Evolutionary conservation across 1,140 invertebrate species (phyloP).

Genomic region (Eupristina koningsbergeri): DNA sequence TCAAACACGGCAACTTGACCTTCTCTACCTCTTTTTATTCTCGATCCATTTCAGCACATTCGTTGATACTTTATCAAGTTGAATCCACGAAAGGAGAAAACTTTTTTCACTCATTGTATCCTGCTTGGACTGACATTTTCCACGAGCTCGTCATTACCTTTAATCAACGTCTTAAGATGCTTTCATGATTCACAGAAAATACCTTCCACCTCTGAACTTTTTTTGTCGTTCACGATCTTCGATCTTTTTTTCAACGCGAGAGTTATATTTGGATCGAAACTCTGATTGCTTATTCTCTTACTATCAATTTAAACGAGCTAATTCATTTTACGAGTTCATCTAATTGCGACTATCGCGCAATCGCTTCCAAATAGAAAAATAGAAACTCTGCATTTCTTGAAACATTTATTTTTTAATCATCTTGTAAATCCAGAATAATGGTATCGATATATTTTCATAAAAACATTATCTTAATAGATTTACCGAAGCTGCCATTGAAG

Average conservation of each 20-base stretch:
- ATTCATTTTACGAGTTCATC: neutral
- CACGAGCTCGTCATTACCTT: neutral
- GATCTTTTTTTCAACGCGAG: too few relatives aligned
- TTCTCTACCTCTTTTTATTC: neutral
- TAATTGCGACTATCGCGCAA: neutral
- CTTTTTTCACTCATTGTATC: neutral
- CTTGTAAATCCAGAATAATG: too few relatives aligned
- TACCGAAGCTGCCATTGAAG: too few relatives aligned
- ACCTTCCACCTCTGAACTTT: too few relatives aligned
- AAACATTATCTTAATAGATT: too few relatives aligned
- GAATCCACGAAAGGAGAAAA: neutral
- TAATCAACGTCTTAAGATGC: neutral
- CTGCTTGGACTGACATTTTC: too few relatives aligned
- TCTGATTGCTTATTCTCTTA: neutral
- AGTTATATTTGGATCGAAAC: too few relatives aligned
- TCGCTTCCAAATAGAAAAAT: neutral
- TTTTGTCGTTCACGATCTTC: neutral
- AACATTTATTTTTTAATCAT: too few relatives aligned
- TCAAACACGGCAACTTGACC: conserved; percentile 1
- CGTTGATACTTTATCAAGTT: neutral
- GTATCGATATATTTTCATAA: too few relatives aligned
- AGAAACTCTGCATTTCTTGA: too few relatives aligned
- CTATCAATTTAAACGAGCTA: neutral
- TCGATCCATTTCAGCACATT: neutral
- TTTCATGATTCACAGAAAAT: too few relatives aligned